These are phyloP conservation scores for Suillia variegata DNA, from an alignment of 2,888 invertebrate species.

Conservation along the genomic window DNA sequence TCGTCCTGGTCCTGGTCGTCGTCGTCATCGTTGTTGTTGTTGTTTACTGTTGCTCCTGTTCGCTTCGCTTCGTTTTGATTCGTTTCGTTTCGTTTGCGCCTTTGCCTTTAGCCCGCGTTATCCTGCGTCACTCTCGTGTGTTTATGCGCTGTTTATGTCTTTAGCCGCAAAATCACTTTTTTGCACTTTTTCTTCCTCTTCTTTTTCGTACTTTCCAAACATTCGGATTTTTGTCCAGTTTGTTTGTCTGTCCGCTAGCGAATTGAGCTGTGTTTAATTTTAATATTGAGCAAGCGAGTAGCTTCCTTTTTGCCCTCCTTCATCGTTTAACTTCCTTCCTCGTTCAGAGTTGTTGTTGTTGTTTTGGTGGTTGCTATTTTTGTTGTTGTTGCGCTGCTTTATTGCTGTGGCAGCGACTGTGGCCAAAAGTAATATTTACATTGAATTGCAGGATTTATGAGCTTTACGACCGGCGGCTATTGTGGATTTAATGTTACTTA, in stretches of 20 bases:
- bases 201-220: too few species aligned
- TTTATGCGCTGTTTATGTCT: constrained; percentile 15
- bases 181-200: neutral
- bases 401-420: neutral
- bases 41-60: neutral
- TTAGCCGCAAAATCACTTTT: neutral
- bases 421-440: neutral
- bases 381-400: neutral
- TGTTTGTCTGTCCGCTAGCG: neutral
- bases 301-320: neutral
- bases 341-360: neutral
- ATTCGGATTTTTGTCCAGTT: neutral
- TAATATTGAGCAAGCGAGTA: neutral
- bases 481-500: constrained; percentile 13
- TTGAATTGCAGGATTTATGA: neutral
- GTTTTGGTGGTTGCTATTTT: neutral
- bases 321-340: neutral
- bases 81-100: neutral
- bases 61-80: neutral
- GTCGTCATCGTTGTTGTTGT: too few species aligned
- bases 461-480: neutral
- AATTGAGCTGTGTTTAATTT: neutral
- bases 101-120: neutral
- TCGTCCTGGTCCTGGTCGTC: neutral
- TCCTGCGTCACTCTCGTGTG: neutral